A percentile compares a stretch with the other conserved stretches of the same genome.
These are phyloP conservation scores for Iphiclides podalirius DNA, from an alignment of 2,888 invertebrate genomes.

Conservation along the genomic window DNA sequence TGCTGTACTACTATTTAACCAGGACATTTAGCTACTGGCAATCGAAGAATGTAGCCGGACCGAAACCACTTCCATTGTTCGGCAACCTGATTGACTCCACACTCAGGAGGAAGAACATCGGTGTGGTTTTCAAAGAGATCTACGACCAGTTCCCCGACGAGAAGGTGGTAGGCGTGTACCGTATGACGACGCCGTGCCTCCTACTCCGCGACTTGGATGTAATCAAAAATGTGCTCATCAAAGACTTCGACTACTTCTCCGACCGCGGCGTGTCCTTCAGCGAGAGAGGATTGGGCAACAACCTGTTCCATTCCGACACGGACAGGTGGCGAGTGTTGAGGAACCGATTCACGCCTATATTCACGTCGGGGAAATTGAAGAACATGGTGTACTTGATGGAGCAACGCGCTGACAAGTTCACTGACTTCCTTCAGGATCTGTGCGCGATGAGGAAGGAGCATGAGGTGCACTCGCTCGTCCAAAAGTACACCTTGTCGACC, in stretches of 20 bases:
- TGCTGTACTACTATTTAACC: conserved; percentile 42
- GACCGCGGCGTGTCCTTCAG: conserved; percentile 49
- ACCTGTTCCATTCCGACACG: conserved; percentile 49
- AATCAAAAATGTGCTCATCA: conserved; percentile 49
- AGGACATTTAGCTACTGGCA: conserved; percentile 50
- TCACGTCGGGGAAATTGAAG: conserved; percentile 52
- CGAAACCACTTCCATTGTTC: conserved; percentile 41
- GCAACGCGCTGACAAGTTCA: conserved; percentile 40
- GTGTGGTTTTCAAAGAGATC: conserved; percentile 35
- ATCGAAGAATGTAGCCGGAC: conserved; percentile 39
- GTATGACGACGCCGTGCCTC: conserved; percentile 44
- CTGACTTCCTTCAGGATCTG: conserved; percentile 32
- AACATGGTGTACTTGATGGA: conserved; percentile 49
- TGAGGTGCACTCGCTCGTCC: conserved; percentile 36
- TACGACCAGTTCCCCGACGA: conserved; percentile 46
- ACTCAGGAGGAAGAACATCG: conserved; percentile 34
- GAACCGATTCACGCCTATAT: conserved; percentile 46
- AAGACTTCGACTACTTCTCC: conserved; percentile 48
- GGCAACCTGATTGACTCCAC: conserved; percentile 43
- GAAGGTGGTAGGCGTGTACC: conserved; percentile 51
- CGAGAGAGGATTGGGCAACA: conserved; percentile 43
- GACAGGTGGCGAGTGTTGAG: conserved; percentile 48
- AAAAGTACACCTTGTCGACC: conserved; percentile 41
- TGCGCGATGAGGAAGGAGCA: conserved; percentile 31
- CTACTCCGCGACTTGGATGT: conserved; percentile 51